Evolutionary conservation across 2,888 invertebrate genomes (phyloP), one percentile per base, ranked within the genome.

Genomic region (Eucriotettix oculatus): DNA sequence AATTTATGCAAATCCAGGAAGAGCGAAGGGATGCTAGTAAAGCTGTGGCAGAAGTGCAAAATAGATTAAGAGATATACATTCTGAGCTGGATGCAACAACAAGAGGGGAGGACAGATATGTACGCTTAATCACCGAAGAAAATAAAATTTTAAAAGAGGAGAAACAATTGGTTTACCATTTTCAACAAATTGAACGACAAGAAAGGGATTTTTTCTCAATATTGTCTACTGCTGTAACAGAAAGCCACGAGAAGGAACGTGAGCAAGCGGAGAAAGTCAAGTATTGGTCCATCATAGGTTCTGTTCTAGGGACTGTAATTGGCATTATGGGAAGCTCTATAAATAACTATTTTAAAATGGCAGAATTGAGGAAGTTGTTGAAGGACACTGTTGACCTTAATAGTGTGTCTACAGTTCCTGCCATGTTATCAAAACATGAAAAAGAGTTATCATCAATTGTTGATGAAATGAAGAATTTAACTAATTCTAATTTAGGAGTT

Each of bases 161-260:
- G 69, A 72, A 69, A 67, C 70, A 62, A 41, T 58, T 86, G 1
- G 73, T 80, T 0, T 74, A 78, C 0, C 73, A 81, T 14, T 85
- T 89, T 68, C 76, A 79, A 12, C 75, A 79, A 2, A 78, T 82
- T 1, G 91, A 91, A 69, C 77, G 82, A 55, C 79, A 80, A n/a
- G 91, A 92, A 71, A 74, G 90, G 7, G 86, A 87, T 58, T 72
- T 81, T 12, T 90, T 90, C 70, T 79, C 83, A 0, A 78, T 80
- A 0, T 80, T 90, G 70, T 85, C 87, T 0, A 82, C 83, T 17
- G 84, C 87, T 0, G 83, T 91, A 0, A 80, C 90, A 64, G 81
- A 87, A 65, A 87, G 87, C 16, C 90, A 92, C 69, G 91, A 92
- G 71, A 79, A 87, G 60, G 91, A 92, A 71, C 73, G 90, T 48